Evolutionary conservation across 2,888 invertebrate species (phyloP).

Genomic region (Lordiphosa fenestrarum): DNA sequence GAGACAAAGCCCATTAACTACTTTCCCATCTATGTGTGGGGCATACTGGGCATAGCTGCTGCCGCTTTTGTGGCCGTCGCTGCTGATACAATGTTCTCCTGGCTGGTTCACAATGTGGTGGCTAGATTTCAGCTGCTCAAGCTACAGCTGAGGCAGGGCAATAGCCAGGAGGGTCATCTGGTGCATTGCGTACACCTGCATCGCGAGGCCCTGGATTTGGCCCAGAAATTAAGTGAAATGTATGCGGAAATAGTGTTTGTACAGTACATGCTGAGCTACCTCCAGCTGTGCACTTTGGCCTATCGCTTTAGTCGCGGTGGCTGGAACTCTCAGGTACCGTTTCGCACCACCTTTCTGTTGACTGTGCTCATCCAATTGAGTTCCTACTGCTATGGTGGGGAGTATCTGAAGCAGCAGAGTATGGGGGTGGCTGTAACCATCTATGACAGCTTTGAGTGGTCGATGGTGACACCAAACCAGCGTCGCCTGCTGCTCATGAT

Average conservation of each 20-base stretch:
- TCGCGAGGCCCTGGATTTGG: slow-evolving; percentile 27
- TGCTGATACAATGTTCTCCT: slow-evolving; percentile 41
- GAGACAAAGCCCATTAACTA: slow-evolving; percentile 18
- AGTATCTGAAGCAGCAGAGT: slow-evolving; percentile 43
- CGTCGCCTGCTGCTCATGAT: slow-evolving; percentile 26
- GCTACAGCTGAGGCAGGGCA: background rate
- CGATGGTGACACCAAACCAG: slow-evolving; percentile 10
- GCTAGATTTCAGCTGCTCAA: slow-evolving; percentile 37
- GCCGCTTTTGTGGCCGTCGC: slow-evolving; percentile 24
- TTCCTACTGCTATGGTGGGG: slow-evolving; percentile 41
- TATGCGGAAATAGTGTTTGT: slow-evolving; percentile 47
- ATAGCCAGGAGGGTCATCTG: background rate
- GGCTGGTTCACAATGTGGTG: slow-evolving; percentile 40
- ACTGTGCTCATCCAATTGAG: slow-evolving; percentile 32
- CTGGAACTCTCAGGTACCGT: slow-evolving; percentile 38
- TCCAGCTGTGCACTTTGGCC: slow-evolving; percentile 40
- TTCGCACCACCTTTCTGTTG: slow-evolving; percentile 31
- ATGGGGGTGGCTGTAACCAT: slow-evolving; percentile 17
- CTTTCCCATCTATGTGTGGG: slow-evolving; percentile 41
- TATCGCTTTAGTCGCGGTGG: slow-evolving; percentile 38
- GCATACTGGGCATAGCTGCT: slow-evolving; percentile 28
- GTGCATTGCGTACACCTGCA: slow-evolving; percentile 24
- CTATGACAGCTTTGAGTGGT: slow-evolving; percentile 33
- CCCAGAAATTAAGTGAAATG: slow-evolving; percentile 28
- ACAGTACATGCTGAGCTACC: slow-evolving; percentile 43